Conservation (phyloP, 1,140 invertebrate species). For the Cydia splendana region DNA sequence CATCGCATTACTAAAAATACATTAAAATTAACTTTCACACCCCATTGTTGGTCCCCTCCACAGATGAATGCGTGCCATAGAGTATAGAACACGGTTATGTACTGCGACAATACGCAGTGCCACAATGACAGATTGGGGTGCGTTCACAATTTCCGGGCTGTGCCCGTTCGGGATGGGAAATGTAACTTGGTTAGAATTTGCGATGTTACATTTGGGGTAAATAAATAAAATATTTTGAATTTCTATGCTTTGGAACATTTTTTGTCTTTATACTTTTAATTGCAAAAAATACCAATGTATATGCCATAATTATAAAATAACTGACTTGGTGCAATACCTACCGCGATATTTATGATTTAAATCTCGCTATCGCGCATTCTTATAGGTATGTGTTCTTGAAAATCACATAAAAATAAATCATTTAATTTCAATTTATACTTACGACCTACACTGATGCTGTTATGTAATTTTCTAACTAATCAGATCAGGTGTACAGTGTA, state of each 20-base stretch:
- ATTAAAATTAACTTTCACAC: conserved; percentile 25
- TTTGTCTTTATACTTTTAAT: background rate
- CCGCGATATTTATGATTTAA: too few species aligned
- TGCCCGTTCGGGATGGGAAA: conserved; percentile 26
- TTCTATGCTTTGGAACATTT: background rate
- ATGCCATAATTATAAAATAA: background rate
- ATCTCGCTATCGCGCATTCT: too few species aligned
- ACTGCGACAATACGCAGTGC: conserved; percentile 1
- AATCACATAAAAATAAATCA: too few species aligned
- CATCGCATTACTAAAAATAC: conserved; percentile 32
- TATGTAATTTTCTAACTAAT: too few species aligned
- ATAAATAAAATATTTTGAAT: background rate
- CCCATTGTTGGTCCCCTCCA: conserved; percentile 6
- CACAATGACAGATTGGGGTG: conserved; percentile 27
- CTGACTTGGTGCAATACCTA: too few species aligned
- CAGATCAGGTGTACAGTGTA: too few species aligned
- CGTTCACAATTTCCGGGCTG: conserved; percentile 23
- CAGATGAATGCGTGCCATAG: background rate
- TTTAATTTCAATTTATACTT: too few species aligned
- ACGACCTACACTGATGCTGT: too few species aligned
- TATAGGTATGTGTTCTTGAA: too few species aligned
- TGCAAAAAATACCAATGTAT: background rate
- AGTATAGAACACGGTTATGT: background rate
- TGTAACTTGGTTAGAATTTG: conserved; percentile 16
- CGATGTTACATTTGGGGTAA: background rate